Conservation (phyloP, 2,888 invertebrate species). For the Anthophora plumipes region DNA sequence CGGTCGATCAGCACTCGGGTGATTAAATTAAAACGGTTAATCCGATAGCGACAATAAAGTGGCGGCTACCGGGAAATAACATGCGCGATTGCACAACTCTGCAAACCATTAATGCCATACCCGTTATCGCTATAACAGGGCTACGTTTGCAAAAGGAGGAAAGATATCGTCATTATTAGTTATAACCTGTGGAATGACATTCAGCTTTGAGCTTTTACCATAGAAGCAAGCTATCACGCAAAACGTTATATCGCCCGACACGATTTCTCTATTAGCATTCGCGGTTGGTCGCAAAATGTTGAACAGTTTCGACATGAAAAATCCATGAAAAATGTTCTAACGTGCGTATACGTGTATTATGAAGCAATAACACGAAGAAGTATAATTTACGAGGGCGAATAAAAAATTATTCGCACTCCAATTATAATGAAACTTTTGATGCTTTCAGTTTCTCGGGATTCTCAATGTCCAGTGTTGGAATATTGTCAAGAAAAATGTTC, state of each 20-base stretch:
- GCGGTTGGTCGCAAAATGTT: slow-evolving; percentile 22
- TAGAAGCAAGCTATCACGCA: slow-evolving; percentile 39
- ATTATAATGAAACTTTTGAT: too few relatives aligned
- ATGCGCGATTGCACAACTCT: slow-evolving; percentile 73
- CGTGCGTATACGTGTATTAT: too few relatives aligned
- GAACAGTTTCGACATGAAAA: slow-evolving; percentile 29
- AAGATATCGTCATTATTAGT: slow-evolving; percentile 62
- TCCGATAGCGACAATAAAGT: slow-evolving; percentile 79
- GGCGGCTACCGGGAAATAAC: slow-evolving; percentile 70
- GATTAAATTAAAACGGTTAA: slow-evolving; percentile 81
- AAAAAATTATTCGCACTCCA: too few relatives aligned
- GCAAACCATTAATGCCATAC: slow-evolving; percentile 70
- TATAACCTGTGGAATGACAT: slow-evolving; percentile 59
- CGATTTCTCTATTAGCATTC: slow-evolving; percentile 51
- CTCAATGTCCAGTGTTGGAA: too few relatives aligned
- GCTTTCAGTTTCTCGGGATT: too few relatives aligned
- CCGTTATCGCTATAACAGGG: slow-evolving; percentile 58
- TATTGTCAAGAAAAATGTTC: too few relatives aligned
- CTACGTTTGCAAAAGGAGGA: slow-evolving; percentile 52
- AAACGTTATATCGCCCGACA: slow-evolving; percentile 41
- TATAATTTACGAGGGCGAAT: too few relatives aligned
- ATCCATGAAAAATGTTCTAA: not conserved
- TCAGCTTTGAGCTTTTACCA: slow-evolving; percentile 34
- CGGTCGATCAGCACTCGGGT: slow-evolving; percentile 75
- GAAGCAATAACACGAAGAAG: too few relatives aligned